Evolutionary conservation across 2,888 invertebrate species (phyloP).

Genomic region (Eupithecia insigniata): DNA sequence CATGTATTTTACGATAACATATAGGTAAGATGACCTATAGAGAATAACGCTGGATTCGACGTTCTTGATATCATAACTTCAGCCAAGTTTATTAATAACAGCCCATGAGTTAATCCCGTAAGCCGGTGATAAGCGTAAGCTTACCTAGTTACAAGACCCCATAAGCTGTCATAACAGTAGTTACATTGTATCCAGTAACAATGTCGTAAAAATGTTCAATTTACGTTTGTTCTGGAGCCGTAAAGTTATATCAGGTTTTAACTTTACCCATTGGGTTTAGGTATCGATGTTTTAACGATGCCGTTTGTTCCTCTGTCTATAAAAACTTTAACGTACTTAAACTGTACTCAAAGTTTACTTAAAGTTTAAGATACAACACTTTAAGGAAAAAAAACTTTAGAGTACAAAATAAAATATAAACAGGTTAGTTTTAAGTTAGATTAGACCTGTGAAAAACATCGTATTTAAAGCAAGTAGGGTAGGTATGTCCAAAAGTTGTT

Average conservation of each 20-base stretch:
- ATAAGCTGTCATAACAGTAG: constrained; percentile 37
- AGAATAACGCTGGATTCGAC: neutral
- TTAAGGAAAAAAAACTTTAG: constrained; percentile 10
- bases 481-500: neutral
- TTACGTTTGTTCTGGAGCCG: constrained; percentile 45
- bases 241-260: constrained; percentile 22
- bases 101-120: constrained; percentile 18
- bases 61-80: neutral
- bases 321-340: constrained; percentile 5
- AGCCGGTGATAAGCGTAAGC: constrained; percentile 17
- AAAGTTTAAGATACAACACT: too few relatives aligned
- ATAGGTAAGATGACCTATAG: neutral
- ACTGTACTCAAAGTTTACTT: too few relatives aligned
- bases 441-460: neutral
- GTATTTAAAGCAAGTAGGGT: neutral
- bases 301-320: neutral
- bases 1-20: neutral
- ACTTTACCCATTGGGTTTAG: constrained; percentile 15
- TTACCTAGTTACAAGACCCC: constrained; percentile 24
- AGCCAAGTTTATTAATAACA: constrained; percentile 13
- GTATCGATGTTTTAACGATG: constrained; percentile 14
- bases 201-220: constrained; percentile 49
- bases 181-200: constrained; percentile 42
- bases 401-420: neutral
- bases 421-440: neutral